Conservation (phyloP, 2,797 vertebrate species). For the Semaprochilodus insignis region DNA sequence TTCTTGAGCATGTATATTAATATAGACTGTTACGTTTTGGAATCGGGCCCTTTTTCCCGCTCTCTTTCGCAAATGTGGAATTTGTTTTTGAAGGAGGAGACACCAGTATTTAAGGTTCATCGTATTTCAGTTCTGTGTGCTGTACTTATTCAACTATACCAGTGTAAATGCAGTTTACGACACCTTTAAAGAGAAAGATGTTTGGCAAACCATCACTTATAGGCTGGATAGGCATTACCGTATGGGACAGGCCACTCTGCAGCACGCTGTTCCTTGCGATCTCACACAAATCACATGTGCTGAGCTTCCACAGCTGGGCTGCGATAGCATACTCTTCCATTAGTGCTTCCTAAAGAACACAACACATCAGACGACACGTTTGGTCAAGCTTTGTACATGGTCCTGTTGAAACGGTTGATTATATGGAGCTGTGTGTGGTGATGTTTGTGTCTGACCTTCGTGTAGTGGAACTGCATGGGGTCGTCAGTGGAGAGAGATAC, state of each 20-base stretch:
- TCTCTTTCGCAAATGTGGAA: too few species aligned
- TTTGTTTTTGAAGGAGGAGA: too few species aligned
- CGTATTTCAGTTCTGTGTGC: too few species aligned
- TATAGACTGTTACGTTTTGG: too few species aligned
- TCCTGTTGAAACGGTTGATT: neutral
- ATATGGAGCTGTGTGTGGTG: neutral
- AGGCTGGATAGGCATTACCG: constrained; percentile 73
- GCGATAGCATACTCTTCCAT: constrained; percentile 99
- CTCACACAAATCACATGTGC: constrained; percentile 95
- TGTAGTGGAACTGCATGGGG: constrained; percentile 98
- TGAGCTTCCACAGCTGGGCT: constrained; percentile 96
- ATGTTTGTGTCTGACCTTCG: constrained; percentile 83
- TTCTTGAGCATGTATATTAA: too few species aligned
- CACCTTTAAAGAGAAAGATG: neutral
- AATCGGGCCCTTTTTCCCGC: too few species aligned
- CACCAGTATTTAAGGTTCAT: too few species aligned
- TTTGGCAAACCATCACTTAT: neutral
- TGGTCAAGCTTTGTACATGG: neutral
- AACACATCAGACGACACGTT: neutral
- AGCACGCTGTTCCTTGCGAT: constrained; percentile 96
- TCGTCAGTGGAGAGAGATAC: constrained; percentile 96
- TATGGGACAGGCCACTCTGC: constrained; percentile 92
- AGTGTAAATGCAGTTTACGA: too few species aligned
- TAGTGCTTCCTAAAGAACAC: constrained; percentile 85
- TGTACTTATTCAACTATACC: too few species aligned